phyloP scores from a whole-genome alignment of 2,888 invertebrate species.

The Archips crataeganus region DNA sequence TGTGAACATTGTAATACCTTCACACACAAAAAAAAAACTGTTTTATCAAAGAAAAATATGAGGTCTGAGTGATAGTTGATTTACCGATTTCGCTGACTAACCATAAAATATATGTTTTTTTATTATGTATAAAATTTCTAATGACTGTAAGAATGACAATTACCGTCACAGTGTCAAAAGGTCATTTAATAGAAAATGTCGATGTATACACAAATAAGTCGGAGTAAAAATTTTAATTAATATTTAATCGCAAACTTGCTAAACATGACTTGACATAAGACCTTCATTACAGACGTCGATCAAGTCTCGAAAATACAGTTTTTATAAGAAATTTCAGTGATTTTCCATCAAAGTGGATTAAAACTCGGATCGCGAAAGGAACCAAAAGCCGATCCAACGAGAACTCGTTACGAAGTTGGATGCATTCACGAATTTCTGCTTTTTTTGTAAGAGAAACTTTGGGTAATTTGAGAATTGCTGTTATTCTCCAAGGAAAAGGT shows the following conservation, averaged over 20 bases:
- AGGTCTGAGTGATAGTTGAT: too few relatives aligned
- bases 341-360: not conserved
- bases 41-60: too few relatives aligned
- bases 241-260: not conserved
- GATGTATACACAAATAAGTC: too few relatives aligned
- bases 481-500: not conserved
- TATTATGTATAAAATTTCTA: too few relatives aligned
- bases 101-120: too few relatives aligned
- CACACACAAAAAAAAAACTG: too few relatives aligned
- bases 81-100: too few relatives aligned
- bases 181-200: too few relatives aligned
- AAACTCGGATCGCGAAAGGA: not conserved
- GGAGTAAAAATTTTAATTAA: too few relatives aligned
- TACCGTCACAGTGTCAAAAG: too few relatives aligned
- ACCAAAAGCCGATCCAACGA: not conserved
- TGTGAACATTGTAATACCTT: too few relatives aligned
- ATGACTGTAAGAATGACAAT: too few relatives aligned
- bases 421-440: not conserved
- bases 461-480: not conserved
- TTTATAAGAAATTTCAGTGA: not conserved
- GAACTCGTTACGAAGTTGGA: slow-evolving; percentile 2
- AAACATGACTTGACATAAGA: not conserved
- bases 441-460: not conserved
- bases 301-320: not conserved
- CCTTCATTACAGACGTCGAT: not conserved